A percentile compares a stretch with the other conserved stretches of the same genome.
Conservation (phyloP, 2,888 invertebrate species). For the Thecocarcelia acutangulata region DNA sequence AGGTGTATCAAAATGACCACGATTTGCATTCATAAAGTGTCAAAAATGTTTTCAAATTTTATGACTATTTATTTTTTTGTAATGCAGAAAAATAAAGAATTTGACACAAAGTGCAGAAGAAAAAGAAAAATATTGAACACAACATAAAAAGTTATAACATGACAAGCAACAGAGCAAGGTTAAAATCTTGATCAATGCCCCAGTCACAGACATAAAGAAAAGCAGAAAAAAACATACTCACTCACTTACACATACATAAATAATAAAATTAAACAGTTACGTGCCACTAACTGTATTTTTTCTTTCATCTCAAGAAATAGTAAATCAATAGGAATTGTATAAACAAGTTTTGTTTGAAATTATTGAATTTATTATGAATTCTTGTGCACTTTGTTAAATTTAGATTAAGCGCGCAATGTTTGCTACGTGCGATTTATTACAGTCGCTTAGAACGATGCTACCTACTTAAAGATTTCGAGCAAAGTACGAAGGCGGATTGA, state of each 20-base stretch:
- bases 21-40: conserved; percentile 66
- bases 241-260: no score
- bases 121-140: conserved; percentile 8
- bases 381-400: not conserved
- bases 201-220: not conserved
- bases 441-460: no score
- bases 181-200: conserved; percentile 73
- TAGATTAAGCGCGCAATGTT: not conserved
- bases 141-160: conserved; percentile 66
- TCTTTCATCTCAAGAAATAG: conserved; percentile 7
- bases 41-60: conserved; percentile 59
- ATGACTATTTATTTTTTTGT: conserved; percentile 13
- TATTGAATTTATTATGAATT: not conserved
- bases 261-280: conserved; percentile 55
- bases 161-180: conserved; percentile 75
- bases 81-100: conserved; percentile 39
- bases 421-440: no score
- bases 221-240: not conserved
- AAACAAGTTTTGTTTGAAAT: conserved; percentile 23
- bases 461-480: no score
- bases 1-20: conserved; percentile 57
- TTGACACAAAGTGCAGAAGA: conserved; percentile 22
- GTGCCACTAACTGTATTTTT: conserved; percentile 60
- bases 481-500: no score
- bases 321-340: conserved; percentile 8